Evolutionary conservation across 2,888 invertebrate species (phyloP).

Genomic region (Epirrhoe alternata): DNA sequence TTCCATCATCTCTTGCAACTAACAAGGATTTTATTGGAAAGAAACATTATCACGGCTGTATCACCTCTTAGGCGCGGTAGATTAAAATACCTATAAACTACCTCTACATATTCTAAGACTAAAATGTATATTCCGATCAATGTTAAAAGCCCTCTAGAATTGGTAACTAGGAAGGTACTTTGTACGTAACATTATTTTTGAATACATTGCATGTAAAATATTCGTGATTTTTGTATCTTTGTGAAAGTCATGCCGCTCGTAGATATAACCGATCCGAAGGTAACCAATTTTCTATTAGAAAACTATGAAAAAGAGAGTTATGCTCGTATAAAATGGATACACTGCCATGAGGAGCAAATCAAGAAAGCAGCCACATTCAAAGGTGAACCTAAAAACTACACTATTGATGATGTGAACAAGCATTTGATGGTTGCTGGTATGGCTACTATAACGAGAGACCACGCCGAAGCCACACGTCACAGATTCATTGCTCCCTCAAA

Average conservation of each 20-base stretch:
- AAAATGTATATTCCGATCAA: no score
- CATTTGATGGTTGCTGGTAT: conserved; percentile 32
- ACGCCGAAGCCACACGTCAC: conserved; percentile 22
- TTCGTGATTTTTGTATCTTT: not conserved
- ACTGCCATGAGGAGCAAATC: conserved; percentile 25
- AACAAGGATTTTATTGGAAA: no score
- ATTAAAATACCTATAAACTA: no score
- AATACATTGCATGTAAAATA: no score
- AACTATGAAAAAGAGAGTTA: conserved; percentile 42
- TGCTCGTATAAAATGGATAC: conserved; percentile 41
- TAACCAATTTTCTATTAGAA: conserved; percentile 36
- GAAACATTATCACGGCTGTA: no score
- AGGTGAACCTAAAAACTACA: conserved; percentile 37
- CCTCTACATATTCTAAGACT: no score
- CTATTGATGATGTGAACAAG: conserved; percentile 28
- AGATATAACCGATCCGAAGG: conserved; percentile 36
- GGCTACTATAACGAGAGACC: conserved; percentile 25
- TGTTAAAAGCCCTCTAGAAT: no score
- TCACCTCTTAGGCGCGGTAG: no score
- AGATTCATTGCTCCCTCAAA: conserved; percentile 26
- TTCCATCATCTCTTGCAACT: no score
- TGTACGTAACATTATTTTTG: no score
- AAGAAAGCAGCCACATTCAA: conserved; percentile 30
- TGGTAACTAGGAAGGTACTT: no score
- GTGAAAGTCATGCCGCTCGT: conserved; percentile 24